Base-by-base conservation (phyloP, 2,888 invertebrate genomes). In the Phania funesta region DNA sequence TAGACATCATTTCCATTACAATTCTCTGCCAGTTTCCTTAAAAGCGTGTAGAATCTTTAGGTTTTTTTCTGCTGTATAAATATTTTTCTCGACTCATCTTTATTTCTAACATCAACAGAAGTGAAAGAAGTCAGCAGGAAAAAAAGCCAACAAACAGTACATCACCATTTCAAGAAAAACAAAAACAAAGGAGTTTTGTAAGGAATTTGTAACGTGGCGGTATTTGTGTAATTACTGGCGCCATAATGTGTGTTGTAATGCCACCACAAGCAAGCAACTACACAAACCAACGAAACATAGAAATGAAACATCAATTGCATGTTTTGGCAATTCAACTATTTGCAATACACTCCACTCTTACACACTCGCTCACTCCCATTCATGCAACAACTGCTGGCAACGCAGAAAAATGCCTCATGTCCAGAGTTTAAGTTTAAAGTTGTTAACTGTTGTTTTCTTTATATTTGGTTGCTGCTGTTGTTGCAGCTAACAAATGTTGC, bases 201-300 rank as follows among this genome's bases (percentile, higher is more conserved):
- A 83, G 75, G 77, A 77, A 83, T 83, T 83, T 83, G 71, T 76
- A 83, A 79, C 71, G 79, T 83, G 83, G 75, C 79, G 75, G 74
- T 82, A 82, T 82, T 82, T 85, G 84, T 85, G 84, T 85, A 85
- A 85, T 85, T 85, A 84, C 82, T 84, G 85, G 85, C 85, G 84
- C 85, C 85, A 84, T 76, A 71, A 81, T 80, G 74, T 83, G 83
- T 80, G 83, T 80, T 71, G 71, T 83, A 77, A 78, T 78, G 78
- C 82, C 78, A 70, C 58, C 64, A 68, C 67, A 56, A 56, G 35
- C 65, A 29, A 52, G 52, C 64, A 32, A 11, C 11, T 13, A 44
- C 67, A 48, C n/a, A 62, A 35, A 32, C 50, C 4, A 22, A 20
- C n/a, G 29, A 41, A 74, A 65, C 74, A 44, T n/a, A 56, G 44